A percentile compares a stretch with the other conserved stretches of the same genome.
Conservation (phyloP, 2,888 invertebrate genomes). For the Aphrophora alni region DNA sequence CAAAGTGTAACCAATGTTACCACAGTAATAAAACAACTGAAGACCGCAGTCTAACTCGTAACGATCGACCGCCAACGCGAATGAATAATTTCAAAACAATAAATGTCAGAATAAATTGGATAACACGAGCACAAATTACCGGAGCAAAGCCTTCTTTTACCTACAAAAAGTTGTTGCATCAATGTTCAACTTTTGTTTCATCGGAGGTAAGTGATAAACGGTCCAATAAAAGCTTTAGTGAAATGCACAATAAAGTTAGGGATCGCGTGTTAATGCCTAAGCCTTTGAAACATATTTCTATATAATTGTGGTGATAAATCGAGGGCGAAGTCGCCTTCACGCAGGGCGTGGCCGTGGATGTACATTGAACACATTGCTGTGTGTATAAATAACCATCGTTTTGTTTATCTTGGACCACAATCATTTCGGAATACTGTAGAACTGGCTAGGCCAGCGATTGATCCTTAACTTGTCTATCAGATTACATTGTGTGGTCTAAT, state of each 20-base stretch:
- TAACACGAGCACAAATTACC: neutral
- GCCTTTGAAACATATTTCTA: neutral
- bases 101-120: neutral
- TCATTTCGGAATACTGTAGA: neutral
- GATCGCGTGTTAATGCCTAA: neutral
- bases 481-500: neutral
- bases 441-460: neutral
- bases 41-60: neutral
- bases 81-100: conserved; percentile 2
- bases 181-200: neutral
- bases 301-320: neutral
- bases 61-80: neutral
- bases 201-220: neutral
- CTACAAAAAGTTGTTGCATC: neutral
- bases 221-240: neutral
- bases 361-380: neutral
- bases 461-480: neutral
- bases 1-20: neutral
- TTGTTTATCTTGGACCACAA: neutral
- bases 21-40: neutral
- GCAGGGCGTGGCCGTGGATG: neutral
- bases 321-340: neutral
- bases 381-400: conserved; percentile 1
- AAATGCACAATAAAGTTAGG: neutral
- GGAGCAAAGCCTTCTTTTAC: too few relatives aligned